Percentiles rank a stretch among this genome's conserved stretches.
These are phyloP conservation scores for Drosophila merina DNA, from an alignment of 2,888 invertebrate species.

Conservation along the genomic window DNA sequence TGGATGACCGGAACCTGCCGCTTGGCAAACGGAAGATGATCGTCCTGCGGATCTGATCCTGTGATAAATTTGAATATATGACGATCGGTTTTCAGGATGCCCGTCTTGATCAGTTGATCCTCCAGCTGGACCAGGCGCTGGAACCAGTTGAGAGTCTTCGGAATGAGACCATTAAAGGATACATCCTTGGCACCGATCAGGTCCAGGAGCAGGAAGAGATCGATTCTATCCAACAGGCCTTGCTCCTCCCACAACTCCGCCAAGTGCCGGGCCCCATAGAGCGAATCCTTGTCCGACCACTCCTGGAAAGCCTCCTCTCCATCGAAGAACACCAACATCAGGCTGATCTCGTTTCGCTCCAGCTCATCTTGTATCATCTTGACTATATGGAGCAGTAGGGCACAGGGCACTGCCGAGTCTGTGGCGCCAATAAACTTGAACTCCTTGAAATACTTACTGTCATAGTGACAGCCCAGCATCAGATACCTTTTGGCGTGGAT, in stretches of 20 bases:
- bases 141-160: slow-evolving; percentile 90
- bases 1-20: slow-evolving; percentile 89
- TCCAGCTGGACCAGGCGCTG: slow-evolving; percentile 89
- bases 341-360: slow-evolving; percentile 81
- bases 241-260: slow-evolving; percentile 89
- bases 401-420: slow-evolving; percentile 97
- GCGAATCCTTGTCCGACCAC: slow-evolving; percentile 95
- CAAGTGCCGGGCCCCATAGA: slow-evolving; percentile 96
- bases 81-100: slow-evolving; percentile 75
- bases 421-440: slow-evolving; percentile 87
- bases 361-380: slow-evolving; percentile 87
- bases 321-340: slow-evolving; percentile 97
- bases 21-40: slow-evolving; percentile 91
- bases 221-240: slow-evolving; percentile 84
- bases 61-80: neutral
- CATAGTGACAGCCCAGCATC: slow-evolving; percentile 90
- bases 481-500: slow-evolving; percentile 87
- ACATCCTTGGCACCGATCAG: slow-evolving; percentile 93
- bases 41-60: slow-evolving; percentile 90
- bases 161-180: slow-evolving; percentile 92
- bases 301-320: slow-evolving; percentile 97
- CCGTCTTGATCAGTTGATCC: slow-evolving; percentile 84
- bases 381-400: slow-evolving; percentile 93
- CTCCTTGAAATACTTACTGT: slow-evolving; percentile 87
- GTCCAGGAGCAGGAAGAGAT: slow-evolving; percentile 94